These are phyloP conservation scores for Acromyrmex echinatior DNA, from an alignment of 1,140 invertebrate genomes.

Conservation along the genomic window DNA sequence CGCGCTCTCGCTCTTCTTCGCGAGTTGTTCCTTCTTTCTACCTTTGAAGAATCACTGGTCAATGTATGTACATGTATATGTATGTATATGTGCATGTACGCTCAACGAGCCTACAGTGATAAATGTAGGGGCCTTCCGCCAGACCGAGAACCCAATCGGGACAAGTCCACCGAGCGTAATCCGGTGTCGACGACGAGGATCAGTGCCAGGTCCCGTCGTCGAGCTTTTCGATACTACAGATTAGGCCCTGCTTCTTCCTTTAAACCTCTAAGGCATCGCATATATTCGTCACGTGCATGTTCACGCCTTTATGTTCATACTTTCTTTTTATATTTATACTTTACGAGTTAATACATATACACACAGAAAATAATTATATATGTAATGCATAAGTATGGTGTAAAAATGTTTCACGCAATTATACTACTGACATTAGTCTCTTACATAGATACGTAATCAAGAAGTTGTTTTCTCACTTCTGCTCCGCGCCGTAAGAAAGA, in stretches of 20 bases:
- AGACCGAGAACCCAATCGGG: constrained; percentile 64
- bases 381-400: too few relatives aligned
- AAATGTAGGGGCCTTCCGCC: constrained; percentile 63
- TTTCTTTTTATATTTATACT: neutral
- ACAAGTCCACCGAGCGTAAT: constrained; percentile 76
- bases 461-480: neutral
- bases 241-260: constrained; percentile 65
- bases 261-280: constrained; percentile 47
- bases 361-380: neutral
- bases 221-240: constrained; percentile 75
- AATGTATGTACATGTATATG: neutral
- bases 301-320: constrained; percentile 23
- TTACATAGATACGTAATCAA: neutral
- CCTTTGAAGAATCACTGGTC: constrained; percentile 20
- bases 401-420: neutral
- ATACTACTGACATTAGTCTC: neutral
- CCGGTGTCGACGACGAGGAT: constrained; percentile 75
- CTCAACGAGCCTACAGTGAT: constrained; percentile 44
- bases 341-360: neutral
- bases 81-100: neutral
- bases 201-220: constrained; percentile 72
- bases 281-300: constrained; percentile 8
- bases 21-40: constrained; percentile 30
- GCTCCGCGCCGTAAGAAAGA: neutral
- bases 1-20: constrained; percentile 15